A percentile compares a stretch with the other conserved stretches of the same genome.
These are phyloP conservation scores for Halictus ligatus DNA, from an alignment of 2,888 invertebrate species.

Conservation along the genomic window DNA sequence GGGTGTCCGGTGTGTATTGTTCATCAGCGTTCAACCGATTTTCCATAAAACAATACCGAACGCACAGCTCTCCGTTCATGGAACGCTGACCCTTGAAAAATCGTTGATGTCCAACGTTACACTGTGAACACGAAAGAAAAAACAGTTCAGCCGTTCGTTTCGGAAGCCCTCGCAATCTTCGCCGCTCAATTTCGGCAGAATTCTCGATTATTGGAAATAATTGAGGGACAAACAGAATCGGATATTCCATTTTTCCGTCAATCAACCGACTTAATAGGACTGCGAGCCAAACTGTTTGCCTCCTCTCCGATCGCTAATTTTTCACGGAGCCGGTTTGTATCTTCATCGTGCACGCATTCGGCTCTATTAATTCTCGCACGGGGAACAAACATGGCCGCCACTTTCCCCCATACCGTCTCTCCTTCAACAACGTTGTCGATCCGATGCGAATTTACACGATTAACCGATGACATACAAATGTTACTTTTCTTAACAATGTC, in stretches of 20 bases:
- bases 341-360: constrained; percentile 3
- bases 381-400: background rate
- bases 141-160: background rate
- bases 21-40: no score
- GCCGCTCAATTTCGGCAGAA: background rate
- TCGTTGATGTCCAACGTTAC: background rate
- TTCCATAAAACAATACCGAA: no score
- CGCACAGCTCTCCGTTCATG: no score
- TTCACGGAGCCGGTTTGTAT: background rate
- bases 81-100: background rate
- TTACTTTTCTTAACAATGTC: no score
- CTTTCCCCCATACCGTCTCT: background rate
- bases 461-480: background rate
- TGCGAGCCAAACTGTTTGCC: background rate
- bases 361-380: background rate
- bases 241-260: constrained; percentile 13
- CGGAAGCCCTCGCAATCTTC: background rate
- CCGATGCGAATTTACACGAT: background rate
- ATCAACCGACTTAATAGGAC: constrained; percentile 9
- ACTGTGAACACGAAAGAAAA: background rate
- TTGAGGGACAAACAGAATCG: constrained; percentile 15
- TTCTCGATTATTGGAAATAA: constrained; percentile 17
- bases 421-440: background rate
- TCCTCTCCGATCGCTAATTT: background rate
- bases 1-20: no score